Evolutionary conservation across 2,797 vertebrate genomes (phyloP).

Genomic region (Naso thynnoides): DNA sequence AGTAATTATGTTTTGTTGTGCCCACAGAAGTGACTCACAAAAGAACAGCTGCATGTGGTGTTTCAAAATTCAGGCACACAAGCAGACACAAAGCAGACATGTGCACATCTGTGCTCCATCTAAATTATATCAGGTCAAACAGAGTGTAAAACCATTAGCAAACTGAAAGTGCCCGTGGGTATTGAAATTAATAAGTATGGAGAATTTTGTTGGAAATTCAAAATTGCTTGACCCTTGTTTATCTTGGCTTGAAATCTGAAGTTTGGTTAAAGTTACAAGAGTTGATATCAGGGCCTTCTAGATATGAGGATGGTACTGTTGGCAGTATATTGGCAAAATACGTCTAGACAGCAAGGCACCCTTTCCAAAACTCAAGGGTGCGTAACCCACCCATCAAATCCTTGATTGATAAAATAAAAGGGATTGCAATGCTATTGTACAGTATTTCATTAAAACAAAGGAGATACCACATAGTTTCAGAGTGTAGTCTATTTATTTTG

Average conservation of each 20-base stretch:
- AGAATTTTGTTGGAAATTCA: not conserved
- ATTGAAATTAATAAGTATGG: not conserved
- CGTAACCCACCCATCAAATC: too few relatives aligned
- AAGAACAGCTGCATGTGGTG: constrained; percentile 63
- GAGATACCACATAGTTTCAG: too few relatives aligned
- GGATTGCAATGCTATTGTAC: too few relatives aligned
- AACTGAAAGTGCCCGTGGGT: constrained; percentile 15
- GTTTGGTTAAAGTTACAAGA: not conserved
- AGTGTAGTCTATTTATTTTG: too few relatives aligned
- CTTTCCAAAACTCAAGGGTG: too few relatives aligned
- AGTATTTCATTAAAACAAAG: too few relatives aligned
- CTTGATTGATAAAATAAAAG: too few relatives aligned
- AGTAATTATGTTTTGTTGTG: constrained; percentile 70
- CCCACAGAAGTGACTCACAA: constrained; percentile 67
- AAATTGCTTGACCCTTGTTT: not conserved
- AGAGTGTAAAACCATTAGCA: constrained; percentile 35
- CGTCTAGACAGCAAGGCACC: not conserved
- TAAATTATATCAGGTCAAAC: constrained; percentile 46
- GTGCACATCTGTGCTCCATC: constrained; percentile 59
- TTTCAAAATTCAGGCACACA: constrained; percentile 31
- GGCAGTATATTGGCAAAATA: not conserved
- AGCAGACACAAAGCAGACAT: constrained; percentile 26
- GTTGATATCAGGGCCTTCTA: not conserved
- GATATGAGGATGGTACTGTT: not conserved
- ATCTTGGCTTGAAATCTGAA: not conserved